These are phyloP conservation scores for Euglossa dilemma DNA, from an alignment of 1,140 invertebrate genomes.

Conservation along the genomic window DNA sequence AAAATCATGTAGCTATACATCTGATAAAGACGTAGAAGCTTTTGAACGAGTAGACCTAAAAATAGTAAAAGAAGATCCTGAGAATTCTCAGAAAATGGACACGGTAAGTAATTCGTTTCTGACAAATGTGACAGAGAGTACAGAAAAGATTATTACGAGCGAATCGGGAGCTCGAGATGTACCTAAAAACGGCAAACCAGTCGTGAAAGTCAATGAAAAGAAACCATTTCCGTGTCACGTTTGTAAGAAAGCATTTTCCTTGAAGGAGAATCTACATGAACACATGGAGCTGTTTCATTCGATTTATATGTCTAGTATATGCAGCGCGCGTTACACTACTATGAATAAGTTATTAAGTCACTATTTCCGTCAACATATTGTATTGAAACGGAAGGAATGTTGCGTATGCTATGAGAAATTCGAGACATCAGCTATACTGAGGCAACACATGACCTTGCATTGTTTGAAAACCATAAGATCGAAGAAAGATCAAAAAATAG, in stretches of 20 bases:
- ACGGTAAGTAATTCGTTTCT: neutral
- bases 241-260: slow-evolving; percentile 52
- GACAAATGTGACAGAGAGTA: neutral
- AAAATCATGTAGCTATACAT: too few relatives aligned
- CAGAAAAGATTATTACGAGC: neutral
- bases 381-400: slow-evolving; percentile 46
- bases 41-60: neutral
- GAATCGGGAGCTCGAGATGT: neutral
- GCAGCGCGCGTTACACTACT: slow-evolving; percentile 50
- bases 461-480: slow-evolving; percentile 61
- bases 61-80: neutral
- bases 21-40: rapidly evolving
- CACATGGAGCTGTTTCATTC: slow-evolving; percentile 56
- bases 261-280: slow-evolving; percentile 14
- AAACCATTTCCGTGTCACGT: slow-evolving; percentile 44
- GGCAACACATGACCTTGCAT: slow-evolving; percentile 63
- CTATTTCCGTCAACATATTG: slow-evolving; percentile 61
- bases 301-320: slow-evolving; percentile 71
- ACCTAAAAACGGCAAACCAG: rapidly evolving
- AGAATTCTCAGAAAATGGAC: neutral
- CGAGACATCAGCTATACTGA: neutral
- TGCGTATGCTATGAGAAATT: slow-evolving; percentile 63
- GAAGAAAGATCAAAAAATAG: slow-evolving; percentile 12
- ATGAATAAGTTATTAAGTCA: slow-evolving; percentile 59
- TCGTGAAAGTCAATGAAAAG: rapidly evolving